Conservation (phyloP, 1,140 invertebrate genomes). For the Oncopeltus fasciatus region DNA sequence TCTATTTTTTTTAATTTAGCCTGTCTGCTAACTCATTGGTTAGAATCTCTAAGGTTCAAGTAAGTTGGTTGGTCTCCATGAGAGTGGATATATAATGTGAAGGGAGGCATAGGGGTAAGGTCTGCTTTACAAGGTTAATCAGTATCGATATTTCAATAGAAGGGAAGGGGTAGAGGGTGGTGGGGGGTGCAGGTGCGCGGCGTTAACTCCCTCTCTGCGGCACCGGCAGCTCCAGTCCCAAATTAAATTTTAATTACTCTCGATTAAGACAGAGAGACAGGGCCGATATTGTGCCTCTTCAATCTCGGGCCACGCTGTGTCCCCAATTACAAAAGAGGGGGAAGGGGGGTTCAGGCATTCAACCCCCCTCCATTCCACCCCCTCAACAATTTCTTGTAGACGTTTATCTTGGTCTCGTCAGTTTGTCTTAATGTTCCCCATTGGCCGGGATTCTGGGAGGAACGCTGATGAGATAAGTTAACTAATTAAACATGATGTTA, state of each 20-base stretch:
- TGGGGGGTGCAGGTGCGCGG: too few relatives aligned
- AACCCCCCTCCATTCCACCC: too few relatives aligned
- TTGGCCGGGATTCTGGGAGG: neutral
- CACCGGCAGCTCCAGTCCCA: neutral
- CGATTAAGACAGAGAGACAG: neutral
- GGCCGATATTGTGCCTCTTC: neutral
- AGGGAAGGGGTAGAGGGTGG: too few relatives aligned
- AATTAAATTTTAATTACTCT: slow-evolving; percentile 7
- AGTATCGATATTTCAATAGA: neutral
- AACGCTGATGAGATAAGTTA: too few relatives aligned
- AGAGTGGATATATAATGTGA: too few relatives aligned
- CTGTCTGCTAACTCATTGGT: neutral
- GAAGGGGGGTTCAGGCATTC: too few relatives aligned
- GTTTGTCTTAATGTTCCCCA: neutral
- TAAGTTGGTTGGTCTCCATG: neutral
- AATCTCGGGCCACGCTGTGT: neutral
- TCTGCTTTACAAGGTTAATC: too few relatives aligned
- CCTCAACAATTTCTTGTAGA: too few relatives aligned
- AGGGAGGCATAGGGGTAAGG: too few relatives aligned
- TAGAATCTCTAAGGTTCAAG: neutral
- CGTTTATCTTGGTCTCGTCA: neutral
- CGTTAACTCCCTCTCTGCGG: neutral
- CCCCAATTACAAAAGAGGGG: neutral
- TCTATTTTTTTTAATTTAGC: neutral
- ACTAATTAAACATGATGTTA: too few relatives aligned